Conservation (phyloP, 2,113 vertebrate species). For the Euleptes europaea region DNA sequence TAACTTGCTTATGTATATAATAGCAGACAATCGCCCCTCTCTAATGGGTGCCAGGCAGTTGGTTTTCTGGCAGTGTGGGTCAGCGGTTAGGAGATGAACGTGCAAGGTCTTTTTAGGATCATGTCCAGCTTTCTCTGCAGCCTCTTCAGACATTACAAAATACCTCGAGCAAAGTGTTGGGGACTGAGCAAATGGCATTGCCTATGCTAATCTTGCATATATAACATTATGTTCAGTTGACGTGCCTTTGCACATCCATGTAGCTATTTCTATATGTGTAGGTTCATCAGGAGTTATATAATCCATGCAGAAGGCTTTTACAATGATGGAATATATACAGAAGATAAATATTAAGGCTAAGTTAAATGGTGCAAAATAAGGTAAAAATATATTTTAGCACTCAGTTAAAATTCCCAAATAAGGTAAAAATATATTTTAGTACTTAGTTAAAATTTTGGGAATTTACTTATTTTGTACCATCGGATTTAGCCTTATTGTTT, state of each 20-base stretch:
- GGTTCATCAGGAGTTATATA: background rate
- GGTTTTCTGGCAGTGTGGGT: background rate
- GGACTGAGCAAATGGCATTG: background rate
- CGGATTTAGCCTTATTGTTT: too few relatives aligned
- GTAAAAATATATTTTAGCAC: too few relatives aligned
- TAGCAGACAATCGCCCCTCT: background rate
- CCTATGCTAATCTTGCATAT: background rate
- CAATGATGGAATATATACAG: background rate
- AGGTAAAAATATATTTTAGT: too few relatives aligned
- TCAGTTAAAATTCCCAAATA: too few relatives aligned
- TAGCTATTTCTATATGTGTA: background rate
- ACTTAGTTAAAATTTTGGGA: too few relatives aligned
- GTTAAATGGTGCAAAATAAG: too few relatives aligned
- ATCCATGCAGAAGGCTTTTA: background rate
- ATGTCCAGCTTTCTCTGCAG: background rate
- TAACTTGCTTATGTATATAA: background rate
- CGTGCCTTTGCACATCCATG: background rate
- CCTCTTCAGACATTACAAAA: background rate
- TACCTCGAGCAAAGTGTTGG: background rate
- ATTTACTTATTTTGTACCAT: too few relatives aligned
- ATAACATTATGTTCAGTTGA: background rate
- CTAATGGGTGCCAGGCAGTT: background rate
- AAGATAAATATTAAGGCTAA: too few relatives aligned
- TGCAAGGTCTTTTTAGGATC: background rate
- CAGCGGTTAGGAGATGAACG: background rate